These are phyloP conservation scores for Anguilla megastoma DNA, from an alignment of 2,797 vertebrate species.

Conservation along the genomic window DNA sequence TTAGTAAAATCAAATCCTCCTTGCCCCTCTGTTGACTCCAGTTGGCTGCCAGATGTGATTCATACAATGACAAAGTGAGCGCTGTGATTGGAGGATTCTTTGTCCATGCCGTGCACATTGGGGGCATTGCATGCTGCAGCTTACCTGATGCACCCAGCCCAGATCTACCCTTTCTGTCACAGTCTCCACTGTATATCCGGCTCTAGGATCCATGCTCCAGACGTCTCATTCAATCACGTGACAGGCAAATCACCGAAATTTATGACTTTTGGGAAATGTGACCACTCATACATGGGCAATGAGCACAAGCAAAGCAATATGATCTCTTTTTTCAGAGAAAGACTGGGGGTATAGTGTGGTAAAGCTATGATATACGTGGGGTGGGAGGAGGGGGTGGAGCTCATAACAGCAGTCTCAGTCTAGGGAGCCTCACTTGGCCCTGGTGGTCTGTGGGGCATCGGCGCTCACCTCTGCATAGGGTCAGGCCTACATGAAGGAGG, in stretches of 20 bases:
- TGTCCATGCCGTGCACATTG: not conserved
- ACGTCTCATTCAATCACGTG: not conserved
- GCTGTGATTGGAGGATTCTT: not conserved
- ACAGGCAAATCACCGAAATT: not conserved
- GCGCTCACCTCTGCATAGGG: slow-evolving; percentile 23
- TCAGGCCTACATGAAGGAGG: slow-evolving; percentile 27
- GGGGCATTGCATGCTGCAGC: not conserved
- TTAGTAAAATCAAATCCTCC: slow-evolving; percentile 21
- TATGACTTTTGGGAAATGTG: not conserved
- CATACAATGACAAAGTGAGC: not conserved
- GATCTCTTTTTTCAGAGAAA: not conserved
- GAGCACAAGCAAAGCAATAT: not conserved
- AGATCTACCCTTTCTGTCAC: not conserved
- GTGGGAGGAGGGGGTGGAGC: not conserved
- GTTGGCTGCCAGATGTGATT: slow-evolving; percentile 21
- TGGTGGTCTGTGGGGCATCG: slow-evolving; percentile 28
- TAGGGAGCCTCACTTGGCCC: slow-evolving; percentile 4
- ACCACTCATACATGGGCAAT: not conserved
- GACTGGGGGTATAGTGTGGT: not conserved
- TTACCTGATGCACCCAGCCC: not conserved
- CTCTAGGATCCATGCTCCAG: not conserved
- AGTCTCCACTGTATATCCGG: not conserved
- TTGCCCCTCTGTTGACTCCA: not conserved
- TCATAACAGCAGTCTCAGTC: not conserved
- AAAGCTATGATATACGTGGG: not conserved